Base-by-base conservation (phyloP, 2,888 invertebrate species). In the Drosophila pseudotakahashii region DNA sequence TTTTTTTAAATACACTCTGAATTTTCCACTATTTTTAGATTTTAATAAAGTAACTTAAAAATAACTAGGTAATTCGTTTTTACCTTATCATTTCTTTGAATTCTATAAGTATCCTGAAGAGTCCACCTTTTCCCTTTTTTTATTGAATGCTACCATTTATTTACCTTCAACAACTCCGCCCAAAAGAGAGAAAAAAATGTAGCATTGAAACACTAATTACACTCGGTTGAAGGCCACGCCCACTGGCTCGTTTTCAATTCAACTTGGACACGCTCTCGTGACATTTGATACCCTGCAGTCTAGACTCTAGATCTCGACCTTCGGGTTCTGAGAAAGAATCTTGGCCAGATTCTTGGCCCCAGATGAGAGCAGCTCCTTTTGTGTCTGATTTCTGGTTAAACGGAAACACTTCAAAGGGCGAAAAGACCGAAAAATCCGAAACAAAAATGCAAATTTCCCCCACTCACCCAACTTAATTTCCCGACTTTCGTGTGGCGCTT, bases 401-500 rank as follows among this genome's bases (percentile, higher is more conserved):
- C 32, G 53, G 64, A 53, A 53, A 53, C 44, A 67, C 64, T 53
- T 66, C 67, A 66, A 66, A 66, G 70, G 6, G 42, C 23, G 30
- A 4, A 23, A 11, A 36, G 57, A 13, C 48, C 16, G 14, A 45
- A 44, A 57, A 45, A 51, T 19, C 51, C 37, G 55, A 63, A 57
- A 63, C 63, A 36, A 19, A 70, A 47, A 76, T 79, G 75, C 67
- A 77, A 80, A 75, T 71, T 73, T 62, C 23, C 26, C 45, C 54
- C 3, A 37, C 36, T 26, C 47, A 23, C 54, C 59, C 7, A 2
- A 7, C 30, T 30, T 10, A 16, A 48, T 48, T 48, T 48, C 2
- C 51, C n/a, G 23, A 47, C 45, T 47, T 63, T 44, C 48, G 50
- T 58, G 37, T 62, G 79, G 83, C 81, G 75, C 78, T 68, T 67